Evolutionary conservation across 2,888 invertebrate genomes (phyloP), one percentile per base, ranked within the genome.

Genomic region (Seira musarum): DNA sequence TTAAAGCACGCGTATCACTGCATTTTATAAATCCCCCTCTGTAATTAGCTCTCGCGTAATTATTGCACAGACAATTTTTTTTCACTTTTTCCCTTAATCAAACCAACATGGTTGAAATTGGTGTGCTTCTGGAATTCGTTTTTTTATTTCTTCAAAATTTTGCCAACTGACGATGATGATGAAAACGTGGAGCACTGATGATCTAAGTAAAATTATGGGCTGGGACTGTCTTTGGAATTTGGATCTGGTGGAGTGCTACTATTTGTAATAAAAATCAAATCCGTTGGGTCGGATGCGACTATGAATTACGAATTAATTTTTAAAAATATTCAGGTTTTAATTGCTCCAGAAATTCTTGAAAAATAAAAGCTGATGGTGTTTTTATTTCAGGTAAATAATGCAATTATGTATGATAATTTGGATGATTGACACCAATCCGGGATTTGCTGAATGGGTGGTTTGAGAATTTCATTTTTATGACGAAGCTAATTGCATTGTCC

Each of bases 1-100:
- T 49, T 61, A 40, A 79, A 79, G 79, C 79, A 79, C 79, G 79
- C 79, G 79, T 73, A 73, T 73, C 68, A 68, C 49, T 79, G 72
- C 72, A 66, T 66, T 57, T 25, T 61, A 70, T 64, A 46, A 57
- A 66, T 65, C 63, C 66, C 53, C 68, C 79, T 68, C 79, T 79
- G 79, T 79, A 79, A 79, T 79, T 79, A 79, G 79, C 71, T 35
- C 65, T 71, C 64, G 2, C 30, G 72, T 57, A 79, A 79, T 79
- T 79, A 79, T 68, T 21, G 24, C 53, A 30, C 30, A 30, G 30
- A 30, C 8, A 30, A 5, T 30, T 30, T n/a, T n/a, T 30, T 30
- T 30, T 30, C 8, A 30, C 30, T 5, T 30, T 30, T 30, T 30
- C 30, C 30, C 30, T 30, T 30, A 30, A 30, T 30, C 30, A 30